A percentile compares a stretch with the other conserved stretches of the same genome.
These are phyloP conservation scores for Leucoraja ocellata DNA, from an alignment of 2,797 vertebrate species.

Conservation along the genomic window DNA sequence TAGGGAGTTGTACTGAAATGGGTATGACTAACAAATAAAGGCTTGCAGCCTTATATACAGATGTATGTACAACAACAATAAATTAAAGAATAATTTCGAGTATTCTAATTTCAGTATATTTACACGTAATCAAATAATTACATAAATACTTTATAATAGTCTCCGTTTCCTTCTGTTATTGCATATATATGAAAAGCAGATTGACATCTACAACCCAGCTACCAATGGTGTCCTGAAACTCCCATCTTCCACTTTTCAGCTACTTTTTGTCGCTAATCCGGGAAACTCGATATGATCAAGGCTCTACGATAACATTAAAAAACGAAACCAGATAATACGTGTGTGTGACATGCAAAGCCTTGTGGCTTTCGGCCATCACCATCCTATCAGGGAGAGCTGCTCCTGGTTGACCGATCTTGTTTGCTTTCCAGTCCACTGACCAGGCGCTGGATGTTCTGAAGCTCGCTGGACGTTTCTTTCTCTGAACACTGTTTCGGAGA, in stretches of 20 bases:
- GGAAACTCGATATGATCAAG: slow-evolving; percentile 28
- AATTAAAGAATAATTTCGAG: slow-evolving; percentile 93
- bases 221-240: not conserved
- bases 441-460: slow-evolving; percentile 91
- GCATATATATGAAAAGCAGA: slow-evolving; percentile 52
- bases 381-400: slow-evolving; percentile 69
- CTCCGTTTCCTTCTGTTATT: slow-evolving; percentile 65
- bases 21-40: slow-evolving; percentile 57
- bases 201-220: slow-evolving; percentile 31
- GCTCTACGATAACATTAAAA: slow-evolving; percentile 22
- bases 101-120: slow-evolving; percentile 89
- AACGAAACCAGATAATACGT: slow-evolving; percentile 3
- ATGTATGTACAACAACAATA: slow-evolving; percentile 91
- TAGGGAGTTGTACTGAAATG: slow-evolving; percentile 61
- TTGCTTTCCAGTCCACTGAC: slow-evolving; percentile 89
- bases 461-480: slow-evolving; percentile 82
- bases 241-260: not conserved
- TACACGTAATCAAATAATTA: slow-evolving; percentile 99
- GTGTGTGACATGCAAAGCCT: slow-evolving; percentile 37
- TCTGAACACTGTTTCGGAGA: slow-evolving; percentile 81
- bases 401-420: slow-evolving; percentile 74
- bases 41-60: slow-evolving; percentile 78
- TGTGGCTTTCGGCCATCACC: not conserved
- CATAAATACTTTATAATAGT: slow-evolving; percentile 96
- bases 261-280: slow-evolving; percentile 8